Percentiles rank a stretch among this genome's conserved stretches.
phyloP scores from a whole-genome alignment of 2,797 vertebrate genomes.

The Liparis tanakae region DNA sequence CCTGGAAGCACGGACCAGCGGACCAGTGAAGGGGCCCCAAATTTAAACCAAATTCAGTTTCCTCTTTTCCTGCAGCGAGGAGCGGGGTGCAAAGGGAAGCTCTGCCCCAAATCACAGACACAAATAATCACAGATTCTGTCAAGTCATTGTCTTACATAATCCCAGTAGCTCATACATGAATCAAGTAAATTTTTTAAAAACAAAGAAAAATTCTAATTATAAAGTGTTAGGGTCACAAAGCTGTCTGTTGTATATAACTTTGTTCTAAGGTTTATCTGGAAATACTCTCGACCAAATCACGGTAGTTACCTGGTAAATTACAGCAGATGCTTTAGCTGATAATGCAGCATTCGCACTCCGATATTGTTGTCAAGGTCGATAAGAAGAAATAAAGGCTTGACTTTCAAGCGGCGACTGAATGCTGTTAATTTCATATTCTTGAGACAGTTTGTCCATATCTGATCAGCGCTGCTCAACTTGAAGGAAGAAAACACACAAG shows the following conservation, averaged over 20 bases:
- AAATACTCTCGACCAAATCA: conserved; percentile 24
- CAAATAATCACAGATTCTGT: conserved; percentile 52
- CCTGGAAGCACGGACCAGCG: conserved; percentile 40
- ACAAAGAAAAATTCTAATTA: background rate
- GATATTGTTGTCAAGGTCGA: conserved; percentile 63
- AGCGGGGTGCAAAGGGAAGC: conserved; percentile 75
- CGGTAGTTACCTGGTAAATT: conserved; percentile 52
- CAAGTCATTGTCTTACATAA: conserved; percentile 71
- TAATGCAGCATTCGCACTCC: conserved; percentile 30
- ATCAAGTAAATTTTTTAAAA: background rate
- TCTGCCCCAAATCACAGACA: conserved; percentile 16
- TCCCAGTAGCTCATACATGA: background rate
- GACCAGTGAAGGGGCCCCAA: conserved; percentile 60
- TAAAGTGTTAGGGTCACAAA: background rate
- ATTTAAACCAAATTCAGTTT: conserved; percentile 75
- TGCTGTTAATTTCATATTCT: conserved; percentile 65
- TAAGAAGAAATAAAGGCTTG: conserved; percentile 60
- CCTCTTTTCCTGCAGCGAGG: conserved; percentile 73
- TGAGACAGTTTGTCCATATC: conserved; percentile 64
- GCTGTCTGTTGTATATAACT: background rate
- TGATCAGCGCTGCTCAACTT: conserved; percentile 48
- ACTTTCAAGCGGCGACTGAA: conserved; percentile 64
- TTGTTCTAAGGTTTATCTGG: background rate
- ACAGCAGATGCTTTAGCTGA: conserved; percentile 25
- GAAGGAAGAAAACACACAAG: conserved; percentile 65